Conservation (phyloP, 1,140 invertebrate genomes). For the Drosophila willistoni region DNA sequence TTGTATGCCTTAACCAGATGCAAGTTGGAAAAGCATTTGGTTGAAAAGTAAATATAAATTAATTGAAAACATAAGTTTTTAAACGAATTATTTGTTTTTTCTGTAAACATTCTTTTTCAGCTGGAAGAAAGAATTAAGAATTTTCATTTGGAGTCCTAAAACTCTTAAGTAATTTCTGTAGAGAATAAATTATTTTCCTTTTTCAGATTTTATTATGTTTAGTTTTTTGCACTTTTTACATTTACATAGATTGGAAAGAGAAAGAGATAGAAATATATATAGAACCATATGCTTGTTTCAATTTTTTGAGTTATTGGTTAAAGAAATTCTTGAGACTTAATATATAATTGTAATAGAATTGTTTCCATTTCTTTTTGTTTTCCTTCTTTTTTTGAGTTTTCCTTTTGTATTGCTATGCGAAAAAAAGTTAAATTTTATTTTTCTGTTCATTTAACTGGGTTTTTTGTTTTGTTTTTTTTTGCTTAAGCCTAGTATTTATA, state of each 20-base stretch:
- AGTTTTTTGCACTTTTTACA: conserved; percentile 9
- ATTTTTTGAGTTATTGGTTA: neutral
- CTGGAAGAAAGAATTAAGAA: no score
- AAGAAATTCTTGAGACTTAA: neutral
- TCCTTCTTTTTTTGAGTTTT: neutral
- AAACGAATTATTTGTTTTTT: no score
- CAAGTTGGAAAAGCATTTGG: conserved; percentile 27
- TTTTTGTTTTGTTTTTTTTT: neutral
- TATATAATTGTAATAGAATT: neutral
- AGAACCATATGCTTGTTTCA: conserved; percentile 4
- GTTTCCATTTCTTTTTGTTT: neutral
- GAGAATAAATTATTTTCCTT: neutral
- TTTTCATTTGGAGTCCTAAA: no score
- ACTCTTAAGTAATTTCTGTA: no score
- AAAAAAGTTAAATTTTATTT: neutral
- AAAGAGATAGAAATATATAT: neutral
- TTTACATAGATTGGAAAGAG: neutral
- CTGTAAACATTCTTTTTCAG: no score
- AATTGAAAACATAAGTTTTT: neutral
- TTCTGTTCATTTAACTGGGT: neutral
- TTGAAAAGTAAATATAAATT: conserved; percentile 44
- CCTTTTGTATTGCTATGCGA: neutral
- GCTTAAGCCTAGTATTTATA: neutral
- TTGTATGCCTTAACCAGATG: conserved; percentile 48
- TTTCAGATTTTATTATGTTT: conserved; percentile 6